Percentiles rank a stretch among this genome's conserved stretches.
Conservation (phyloP, 2,888 invertebrate genomes). For the Chloroclysta siterata region DNA sequence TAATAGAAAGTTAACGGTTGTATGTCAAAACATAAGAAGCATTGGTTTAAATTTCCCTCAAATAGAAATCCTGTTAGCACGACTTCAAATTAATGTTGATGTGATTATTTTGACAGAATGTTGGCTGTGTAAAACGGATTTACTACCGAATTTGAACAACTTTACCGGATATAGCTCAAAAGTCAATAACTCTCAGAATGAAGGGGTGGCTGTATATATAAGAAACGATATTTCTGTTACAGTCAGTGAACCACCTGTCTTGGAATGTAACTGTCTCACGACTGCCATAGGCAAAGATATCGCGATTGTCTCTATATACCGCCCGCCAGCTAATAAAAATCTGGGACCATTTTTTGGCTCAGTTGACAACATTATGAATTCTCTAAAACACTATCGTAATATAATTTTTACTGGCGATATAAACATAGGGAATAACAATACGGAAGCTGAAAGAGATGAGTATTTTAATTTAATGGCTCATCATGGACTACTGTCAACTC, state of each 20-base stretch:
- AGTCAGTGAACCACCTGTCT: background rate
- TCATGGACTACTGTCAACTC: background rate
- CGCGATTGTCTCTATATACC: background rate
- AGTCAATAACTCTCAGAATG: background rate
- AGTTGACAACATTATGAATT: background rate
- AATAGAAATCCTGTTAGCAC: background rate
- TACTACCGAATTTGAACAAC: background rate
- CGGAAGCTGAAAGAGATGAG: background rate
- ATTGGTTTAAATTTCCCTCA: background rate
- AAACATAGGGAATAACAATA: background rate
- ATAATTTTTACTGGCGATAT: slow-evolving; percentile 1
- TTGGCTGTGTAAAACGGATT: background rate
- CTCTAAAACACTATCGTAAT: background rate
- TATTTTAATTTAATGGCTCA: background rate
- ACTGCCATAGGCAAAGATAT: background rate
- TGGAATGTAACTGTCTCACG: background rate
- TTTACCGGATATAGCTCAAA: background rate
- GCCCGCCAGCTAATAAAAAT: background rate
- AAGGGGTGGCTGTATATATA: background rate
- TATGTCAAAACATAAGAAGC: background rate
- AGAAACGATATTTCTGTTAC: background rate
- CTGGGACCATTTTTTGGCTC: background rate
- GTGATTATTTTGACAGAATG: background rate
- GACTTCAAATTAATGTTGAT: background rate
- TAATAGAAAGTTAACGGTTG: background rate